These are phyloP conservation scores for Ips nitidus DNA, from an alignment of 1,140 invertebrate genomes.

Conservation along the genomic window DNA sequence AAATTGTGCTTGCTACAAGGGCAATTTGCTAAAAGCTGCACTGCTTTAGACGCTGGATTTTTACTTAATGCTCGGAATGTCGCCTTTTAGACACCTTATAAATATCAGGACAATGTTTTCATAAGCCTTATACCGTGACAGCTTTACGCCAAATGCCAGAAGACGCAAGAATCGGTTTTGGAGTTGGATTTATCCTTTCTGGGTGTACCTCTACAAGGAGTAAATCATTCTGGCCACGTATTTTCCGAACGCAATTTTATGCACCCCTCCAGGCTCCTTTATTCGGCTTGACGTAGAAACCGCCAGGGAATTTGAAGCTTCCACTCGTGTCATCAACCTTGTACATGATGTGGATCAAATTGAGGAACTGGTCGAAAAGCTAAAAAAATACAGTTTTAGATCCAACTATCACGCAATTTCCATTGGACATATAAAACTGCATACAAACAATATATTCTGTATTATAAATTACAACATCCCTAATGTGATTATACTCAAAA, in stretches of 20 bases:
- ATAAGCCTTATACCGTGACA: constrained; percentile 13
- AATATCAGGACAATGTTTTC: constrained; percentile 5
- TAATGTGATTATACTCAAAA: too few species aligned
- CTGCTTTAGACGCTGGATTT: too few species aligned
- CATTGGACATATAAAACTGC: too few species aligned
- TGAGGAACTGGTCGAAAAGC: too few species aligned
- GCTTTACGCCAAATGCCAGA: constrained; percentile 2
- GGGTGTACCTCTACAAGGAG: constrained; percentile 18
- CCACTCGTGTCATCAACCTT: constrained; percentile 26
- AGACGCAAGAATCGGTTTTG: constrained; percentile 8
- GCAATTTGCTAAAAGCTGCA: too few species aligned
- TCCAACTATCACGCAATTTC: too few species aligned
- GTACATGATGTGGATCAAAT: too few species aligned
- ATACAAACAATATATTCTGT: too few species aligned
- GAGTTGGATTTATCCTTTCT: constrained; percentile 19
- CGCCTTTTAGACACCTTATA: not conserved
- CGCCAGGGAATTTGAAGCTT: constrained; percentile 20
- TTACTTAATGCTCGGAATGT: too few species aligned
- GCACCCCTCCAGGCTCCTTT: constrained; percentile 29
- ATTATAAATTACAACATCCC: too few species aligned
- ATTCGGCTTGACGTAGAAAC: constrained; percentile 19
- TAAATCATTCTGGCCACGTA: constrained; percentile 35
- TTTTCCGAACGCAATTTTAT: constrained; percentile 33
- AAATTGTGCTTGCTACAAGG: too few species aligned
- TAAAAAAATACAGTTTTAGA: too few species aligned